Percentiles rank a stretch among this genome's conserved stretches.
Evolutionary conservation across 2,113 vertebrate genomes (phyloP).

Genomic region (Saimiri boliviensis): DNA sequence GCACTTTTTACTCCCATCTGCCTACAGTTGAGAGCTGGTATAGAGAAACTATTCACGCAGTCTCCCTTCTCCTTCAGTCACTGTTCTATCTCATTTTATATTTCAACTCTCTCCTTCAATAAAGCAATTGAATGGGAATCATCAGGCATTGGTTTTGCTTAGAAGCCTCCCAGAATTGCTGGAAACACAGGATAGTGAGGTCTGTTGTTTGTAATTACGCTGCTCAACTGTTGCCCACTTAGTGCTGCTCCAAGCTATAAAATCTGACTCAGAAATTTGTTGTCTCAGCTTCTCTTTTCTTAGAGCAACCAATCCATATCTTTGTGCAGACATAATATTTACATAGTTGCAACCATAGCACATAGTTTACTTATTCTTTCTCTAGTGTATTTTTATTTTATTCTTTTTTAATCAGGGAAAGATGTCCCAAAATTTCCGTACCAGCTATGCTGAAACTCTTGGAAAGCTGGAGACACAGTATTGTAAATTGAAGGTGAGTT

Average conservation of each 20-base stretch:
- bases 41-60: neutral
- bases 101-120: neutral
- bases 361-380: neutral
- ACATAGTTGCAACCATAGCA: neutral
- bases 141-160: neutral
- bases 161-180: constrained; percentile 20
- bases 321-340: neutral
- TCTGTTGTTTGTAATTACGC: neutral
- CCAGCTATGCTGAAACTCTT: constrained; percentile 94
- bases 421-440: constrained; percentile 94
- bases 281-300: neutral
- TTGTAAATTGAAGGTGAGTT: constrained; percentile 96
- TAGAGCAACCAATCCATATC: neutral
- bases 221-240: neutral
- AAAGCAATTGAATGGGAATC: neutral
- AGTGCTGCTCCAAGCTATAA: neutral
- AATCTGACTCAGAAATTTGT: neutral
- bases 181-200: neutral
- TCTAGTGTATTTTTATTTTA: constrained; percentile 23
- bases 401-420: constrained; percentile 84
- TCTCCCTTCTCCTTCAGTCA: neutral
- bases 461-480: constrained; percentile 97
- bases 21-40: neutral
- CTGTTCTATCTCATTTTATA: neutral
- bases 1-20: neutral